Evolutionary conservation across 1,140 invertebrate genomes (phyloP), one percentile per base, ranked within the genome.

Genomic region (Bombus superbus): DNA sequence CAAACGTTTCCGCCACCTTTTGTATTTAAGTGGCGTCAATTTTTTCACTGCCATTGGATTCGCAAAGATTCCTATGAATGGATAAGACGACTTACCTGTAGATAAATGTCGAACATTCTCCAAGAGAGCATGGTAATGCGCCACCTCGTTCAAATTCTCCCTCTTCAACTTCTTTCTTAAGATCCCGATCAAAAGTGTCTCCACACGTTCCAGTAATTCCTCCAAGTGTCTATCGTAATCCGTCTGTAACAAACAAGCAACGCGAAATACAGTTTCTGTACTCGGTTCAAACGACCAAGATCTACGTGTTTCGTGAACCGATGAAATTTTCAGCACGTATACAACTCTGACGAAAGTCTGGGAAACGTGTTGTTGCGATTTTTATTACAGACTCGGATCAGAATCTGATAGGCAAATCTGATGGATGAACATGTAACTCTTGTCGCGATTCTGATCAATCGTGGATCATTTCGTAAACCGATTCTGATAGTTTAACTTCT

Each of bases 171-270:
- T 92, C 18, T 32, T 92, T 85, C 88, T 93, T 42, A 94, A 83
- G 53, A 66, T 93, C 66, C 81, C 73, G 42, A 89, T 89, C 18
- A 95, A 71, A 25, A 94, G 66, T 42, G 88, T 76, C 71, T 94
- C 86, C 2, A 90, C 89, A 38, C 66, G 83, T 22, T 94, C 92
- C 28, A 95, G 93, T 35, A 96, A 94, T 83, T 97, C 96, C 81
- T 97, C 97, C 73, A 98, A 92, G 91, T 97, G 97, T 35, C 97
- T 95, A 90, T 96, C 97, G 74, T 97, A 96, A 94, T 98, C 97
- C 80, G 96, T 96, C 97, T 97, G 92, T 75, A 86, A 80, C 88
- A 86, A 53, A 74, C 79, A 76, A 44, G 28, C 38, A 73, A 28
- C 40, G 25, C 18, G 47, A 53, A 8, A 53, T 32, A 32, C 32